Percentiles rank a stretch among this genome's conserved stretches.
phyloP scores from a whole-genome alignment of 2,797 vertebrate genomes.

The Parauchenoglanis punctatus region DNA sequence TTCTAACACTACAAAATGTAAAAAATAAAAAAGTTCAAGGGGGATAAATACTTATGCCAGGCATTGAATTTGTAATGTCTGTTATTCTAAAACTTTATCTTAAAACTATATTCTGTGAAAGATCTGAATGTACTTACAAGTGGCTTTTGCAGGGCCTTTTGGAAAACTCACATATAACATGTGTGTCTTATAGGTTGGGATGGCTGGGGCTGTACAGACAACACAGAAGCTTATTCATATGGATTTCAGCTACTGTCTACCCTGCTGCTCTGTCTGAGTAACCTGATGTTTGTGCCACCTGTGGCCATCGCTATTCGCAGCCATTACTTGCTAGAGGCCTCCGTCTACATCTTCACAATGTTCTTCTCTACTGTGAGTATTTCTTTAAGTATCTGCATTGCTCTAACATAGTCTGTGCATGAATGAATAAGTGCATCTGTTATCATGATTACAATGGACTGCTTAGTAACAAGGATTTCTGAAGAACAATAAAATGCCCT shows the following conservation, averaged over 20 bases:
- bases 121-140: neutral
- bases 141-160: neutral
- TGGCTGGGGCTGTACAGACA: slow-evolving; percentile 97
- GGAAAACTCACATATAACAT: neutral
- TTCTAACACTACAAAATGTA: neutral
- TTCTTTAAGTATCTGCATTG: neutral
- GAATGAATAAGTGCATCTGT: neutral
- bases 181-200: slow-evolving; percentile 83
- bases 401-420: neutral
- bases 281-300: slow-evolving; percentile 96
- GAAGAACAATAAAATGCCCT: neutral
- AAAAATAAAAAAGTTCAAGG: neutral
- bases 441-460: neutral
- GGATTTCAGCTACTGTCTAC: slow-evolving; percentile 97
- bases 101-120: neutral
- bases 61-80: neutral
- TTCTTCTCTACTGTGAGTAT: slow-evolving; percentile 95
- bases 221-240: slow-evolving; percentile 89
- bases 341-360: slow-evolving; percentile 98
- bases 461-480: neutral
- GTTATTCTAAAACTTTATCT: neutral
- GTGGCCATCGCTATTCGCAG: slow-evolving; percentile 93
- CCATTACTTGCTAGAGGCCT: slow-evolving; percentile 92
- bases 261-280: slow-evolving; percentile 93
- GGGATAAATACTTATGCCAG: neutral